These are phyloP conservation scores for Aphis gossypii DNA, from an alignment of 1,140 invertebrate species.

Conservation along the genomic window DNA sequence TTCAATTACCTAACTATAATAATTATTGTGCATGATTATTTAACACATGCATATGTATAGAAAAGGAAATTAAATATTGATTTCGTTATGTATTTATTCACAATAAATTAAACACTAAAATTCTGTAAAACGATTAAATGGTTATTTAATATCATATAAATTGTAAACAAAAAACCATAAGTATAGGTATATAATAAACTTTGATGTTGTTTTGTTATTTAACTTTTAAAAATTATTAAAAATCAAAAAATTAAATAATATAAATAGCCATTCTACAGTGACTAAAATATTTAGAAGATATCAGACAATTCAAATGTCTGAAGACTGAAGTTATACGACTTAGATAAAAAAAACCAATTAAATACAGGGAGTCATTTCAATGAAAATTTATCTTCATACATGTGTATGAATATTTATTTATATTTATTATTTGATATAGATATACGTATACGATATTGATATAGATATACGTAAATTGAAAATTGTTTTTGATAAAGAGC, in stretches of 20 bases:
- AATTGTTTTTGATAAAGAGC: no score
- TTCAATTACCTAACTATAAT: not conserved
- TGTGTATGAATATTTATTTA: no score
- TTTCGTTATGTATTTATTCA: not conserved
- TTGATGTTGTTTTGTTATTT: not conserved
- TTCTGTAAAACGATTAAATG: not conserved
- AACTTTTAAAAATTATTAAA: not conserved
- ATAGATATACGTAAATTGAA: no score
- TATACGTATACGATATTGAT: no score
- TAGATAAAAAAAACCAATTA: not conserved
- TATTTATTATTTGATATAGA: no score
- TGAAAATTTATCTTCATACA: not conserved
- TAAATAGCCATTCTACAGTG: not conserved
- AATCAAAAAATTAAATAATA: not conserved
- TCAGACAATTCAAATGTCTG: not conserved
- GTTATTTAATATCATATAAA: not conserved
- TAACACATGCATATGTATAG: not conserved
- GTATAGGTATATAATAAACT: no score
- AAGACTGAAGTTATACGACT: not conserved
- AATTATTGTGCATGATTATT: not conserved
- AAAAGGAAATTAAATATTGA: conserved; percentile 1
- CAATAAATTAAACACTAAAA: not conserved
- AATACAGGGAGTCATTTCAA: not conserved
- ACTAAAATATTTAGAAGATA: no score
- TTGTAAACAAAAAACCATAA: no score